Evolutionary conservation across 2,113 vertebrate species (phyloP), one percentile per base, ranked within the genome.

Genomic region (Bufo gargarizans): DNA sequence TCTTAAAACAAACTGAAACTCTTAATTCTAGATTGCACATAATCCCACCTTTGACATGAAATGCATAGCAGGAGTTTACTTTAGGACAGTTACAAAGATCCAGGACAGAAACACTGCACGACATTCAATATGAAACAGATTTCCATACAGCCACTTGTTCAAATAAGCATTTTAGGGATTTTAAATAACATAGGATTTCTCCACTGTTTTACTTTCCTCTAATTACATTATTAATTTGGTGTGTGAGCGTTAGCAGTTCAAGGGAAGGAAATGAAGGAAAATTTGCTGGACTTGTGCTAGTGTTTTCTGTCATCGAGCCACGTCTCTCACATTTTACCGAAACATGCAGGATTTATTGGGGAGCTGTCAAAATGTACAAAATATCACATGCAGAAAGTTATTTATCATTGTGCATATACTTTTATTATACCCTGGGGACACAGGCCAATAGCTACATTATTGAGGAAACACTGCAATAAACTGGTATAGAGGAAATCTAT

Each of bases 201-300:
- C 33, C 53, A 50, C 78, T 82, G 71, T 85, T 85, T 71, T 58
- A 53, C 65, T 71, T 78, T 61, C 22, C 77, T 82, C 72, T 89
- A 86, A 86, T 86, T 86, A 81, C 65, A 72, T 81, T 89, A 85
- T 89, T 89, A 71, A 89, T 89, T 82, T 89, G 79, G 65, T 89
- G 84, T 86, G 77, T 81, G 77, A 86, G 65, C 53, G 81, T 86
- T 86, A 84, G 88, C 76, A 86, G 77, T 50, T 89, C 84, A 79
- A 59, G 53, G 83, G 83, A 86, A 86, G 87, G 87, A 84, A 89
- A 89, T 89, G 81, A 89, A 89, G 87, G 59, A 67, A 89, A 84
- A 89, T 78, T 76, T 69, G 87, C 33, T 69, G 76, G 81, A 84
- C 74, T 89, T 88, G 56, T 83, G 87, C 87, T 61, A 61, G 87